Base-by-base conservation (phyloP, 2,113 vertebrate genomes). In the Lathamus discolor region DNA sequence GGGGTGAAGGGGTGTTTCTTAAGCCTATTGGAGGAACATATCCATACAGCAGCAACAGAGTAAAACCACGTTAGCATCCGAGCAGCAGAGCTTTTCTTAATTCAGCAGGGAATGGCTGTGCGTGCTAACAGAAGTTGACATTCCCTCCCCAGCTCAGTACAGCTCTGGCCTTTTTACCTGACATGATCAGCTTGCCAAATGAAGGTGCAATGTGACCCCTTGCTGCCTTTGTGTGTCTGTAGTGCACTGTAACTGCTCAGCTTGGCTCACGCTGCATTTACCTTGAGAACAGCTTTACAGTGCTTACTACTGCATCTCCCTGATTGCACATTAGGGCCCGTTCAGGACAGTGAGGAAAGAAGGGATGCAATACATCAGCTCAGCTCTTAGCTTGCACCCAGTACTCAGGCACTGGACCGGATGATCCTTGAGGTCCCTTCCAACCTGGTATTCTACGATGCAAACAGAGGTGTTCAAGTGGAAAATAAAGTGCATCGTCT, bases 311-410 rank as follows among this genome's bases (percentile, higher is more conserved):
- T 31, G 22, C 37, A 7, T 22, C 74, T 31, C 54, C 46, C 31
- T 1, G 6, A 3, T 7, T 13, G 64, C 9, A 2, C 1, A 9
- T 14, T 11, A 11, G 39, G 46, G 33, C 14, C 46, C 9, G 27
- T 55, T 9, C 64, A 37, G 46, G 54, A 37, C 54, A 37, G 46
- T 1, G 22, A 23, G 27, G 74, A 62, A 44, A 55, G 64, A 46
- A 33, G 64, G 27, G 55, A 39, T 0, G 4, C 27, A 23, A 23
- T 6, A 17, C 3, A 1, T 52, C 52, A 62, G 64, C 33, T 33
- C 27, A 37, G 55, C 74, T 44, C 54, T 43, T 31, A 13, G 37
- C 54, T 33, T 23, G 33, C 63, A 46, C 25, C 37, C 3, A 2
- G 37, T 31, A 27, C 33, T 27, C 74, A 69, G 74, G 20, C 14